These are phyloP conservation scores for Gavialis gangeticus DNA, from an alignment of 2,113 vertebrate genomes.

Conservation along the genomic window DNA sequence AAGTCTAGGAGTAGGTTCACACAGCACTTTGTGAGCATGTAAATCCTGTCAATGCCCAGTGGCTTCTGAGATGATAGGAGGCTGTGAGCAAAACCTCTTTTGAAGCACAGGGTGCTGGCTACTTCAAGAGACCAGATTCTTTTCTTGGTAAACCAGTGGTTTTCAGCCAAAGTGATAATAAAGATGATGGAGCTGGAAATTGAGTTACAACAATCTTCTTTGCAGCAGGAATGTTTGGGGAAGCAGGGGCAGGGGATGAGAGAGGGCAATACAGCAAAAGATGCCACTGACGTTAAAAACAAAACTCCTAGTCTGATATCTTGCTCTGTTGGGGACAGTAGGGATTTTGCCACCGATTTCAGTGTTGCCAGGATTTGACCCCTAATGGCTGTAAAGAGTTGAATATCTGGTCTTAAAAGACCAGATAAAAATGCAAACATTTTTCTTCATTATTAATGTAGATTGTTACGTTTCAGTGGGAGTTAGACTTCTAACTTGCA, in stretches of 20 bases:
- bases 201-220: neutral
- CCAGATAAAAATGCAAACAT: neutral
- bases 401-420: neutral
- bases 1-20: too few species aligned
- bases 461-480: slow-evolving; percentile 7
- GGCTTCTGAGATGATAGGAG: neutral
- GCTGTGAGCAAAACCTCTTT: neutral
- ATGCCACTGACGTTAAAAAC: slow-evolving; percentile 18
- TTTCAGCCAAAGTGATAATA: neutral
- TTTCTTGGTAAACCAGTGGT: neutral
- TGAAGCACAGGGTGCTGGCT: neutral
- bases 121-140: neutral
- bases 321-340: neutral
- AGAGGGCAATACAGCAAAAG: neutral
- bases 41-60: neutral
- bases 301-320: neutral
- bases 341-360: slow-evolving; percentile 30
- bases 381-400: slow-evolving; percentile 17
- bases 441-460: slow-evolving; percentile 29
- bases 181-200: neutral
- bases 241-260: neutral
- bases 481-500: neutral
- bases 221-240: neutral
- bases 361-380: slow-evolving; percentile 4
- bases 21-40: too few species aligned